Base-by-base conservation (phyloP, 2,797 vertebrate genomes). In the Hipposideros larvatus region DNA sequence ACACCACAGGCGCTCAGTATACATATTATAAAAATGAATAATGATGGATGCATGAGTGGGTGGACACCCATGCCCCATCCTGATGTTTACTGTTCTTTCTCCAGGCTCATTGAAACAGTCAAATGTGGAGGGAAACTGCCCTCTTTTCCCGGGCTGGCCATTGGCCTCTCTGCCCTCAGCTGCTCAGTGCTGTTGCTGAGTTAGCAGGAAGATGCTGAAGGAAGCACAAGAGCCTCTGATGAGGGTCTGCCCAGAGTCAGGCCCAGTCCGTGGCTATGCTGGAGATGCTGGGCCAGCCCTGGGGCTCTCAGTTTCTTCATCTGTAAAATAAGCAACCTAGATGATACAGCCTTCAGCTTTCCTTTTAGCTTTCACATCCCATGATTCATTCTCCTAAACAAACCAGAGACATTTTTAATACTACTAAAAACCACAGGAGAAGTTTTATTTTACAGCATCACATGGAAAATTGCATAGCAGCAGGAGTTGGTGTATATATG, bases 371-470 rank as follows among this genome's bases (percentile, higher is more conserved):
- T 90, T 84, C 26, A 68, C 68, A 61, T n/a, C 41, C 53, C 78
- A 4, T 34, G 87, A 73, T 86, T 65, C 59, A 18, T 18, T n/a
- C 48, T 93, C 37, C 80, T 63, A 51, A 51, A 51, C 48, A 28
- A 89, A 55, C 57, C 31, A 61, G 78, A 89, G 21, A 31, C 74
- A 13, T 94, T 93, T 83, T 95, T 61, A 83, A 65, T 89, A 55
- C 88, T 94, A 48, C 51, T 85, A 46, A 80, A 74, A 28, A 43
- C 41, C 83, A 34, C 48, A 59, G 55, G 46, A 15, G 22, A 77
- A 46, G 22, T 59, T 90, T 84, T 95, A 71, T 94, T 87, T 65
- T 78, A 48, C 59, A 87, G 77, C 37, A 75, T 24, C 51, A 46
- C 37, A 8, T 59, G 51, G 74, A 85, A 93, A 94, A 82, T 57